Conservation (phyloP, 2,888 invertebrate genomes). For the Oligia strigilis region DNA sequence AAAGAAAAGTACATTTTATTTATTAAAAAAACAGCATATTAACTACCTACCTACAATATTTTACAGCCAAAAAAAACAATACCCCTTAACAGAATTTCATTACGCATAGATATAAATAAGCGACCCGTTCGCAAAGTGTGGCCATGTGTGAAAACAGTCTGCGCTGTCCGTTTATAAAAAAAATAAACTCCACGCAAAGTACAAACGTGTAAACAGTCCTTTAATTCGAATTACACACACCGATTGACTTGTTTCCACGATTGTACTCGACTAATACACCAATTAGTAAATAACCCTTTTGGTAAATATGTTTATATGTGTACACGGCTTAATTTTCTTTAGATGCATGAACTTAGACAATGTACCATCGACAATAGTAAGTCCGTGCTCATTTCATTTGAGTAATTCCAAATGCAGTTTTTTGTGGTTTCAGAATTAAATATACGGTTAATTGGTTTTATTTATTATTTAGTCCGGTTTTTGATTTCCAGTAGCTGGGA, state of each 20-base stretch:
- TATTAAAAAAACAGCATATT: background rate
- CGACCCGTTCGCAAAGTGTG: constrained; percentile 77
- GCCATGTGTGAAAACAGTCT: constrained; percentile 86
- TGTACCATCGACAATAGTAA: constrained; percentile 77
- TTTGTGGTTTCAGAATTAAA: constrained; percentile 73
- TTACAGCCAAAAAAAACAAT: constrained; percentile 34
- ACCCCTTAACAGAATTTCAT: constrained; percentile 38
- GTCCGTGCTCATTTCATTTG: constrained; percentile 75
- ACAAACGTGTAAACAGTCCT: constrained; percentile 85
- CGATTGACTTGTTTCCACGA: constrained; percentile 86
- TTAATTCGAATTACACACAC: constrained; percentile 88
- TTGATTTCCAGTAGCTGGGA: constrained; percentile 58
- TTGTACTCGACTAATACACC: constrained; percentile 82
- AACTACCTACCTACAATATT: constrained; percentile 17
- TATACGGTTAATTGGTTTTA: constrained; percentile 77
- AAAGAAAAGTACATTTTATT: background rate
- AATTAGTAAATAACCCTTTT: constrained; percentile 87
- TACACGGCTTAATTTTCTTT: constrained; percentile 79
- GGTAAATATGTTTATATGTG: constrained; percentile 81
- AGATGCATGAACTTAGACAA: constrained; percentile 83
- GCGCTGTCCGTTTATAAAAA: constrained; percentile 80
- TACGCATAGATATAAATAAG: constrained; percentile 66
- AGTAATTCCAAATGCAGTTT: constrained; percentile 74
- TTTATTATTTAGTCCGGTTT: constrained; percentile 67
- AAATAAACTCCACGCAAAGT: constrained; percentile 77